Evolutionary conservation across 2,113 vertebrate species (phyloP), one percentile per base, ranked within the genome.

Genomic region (Eptesicus fuscus): DNA sequence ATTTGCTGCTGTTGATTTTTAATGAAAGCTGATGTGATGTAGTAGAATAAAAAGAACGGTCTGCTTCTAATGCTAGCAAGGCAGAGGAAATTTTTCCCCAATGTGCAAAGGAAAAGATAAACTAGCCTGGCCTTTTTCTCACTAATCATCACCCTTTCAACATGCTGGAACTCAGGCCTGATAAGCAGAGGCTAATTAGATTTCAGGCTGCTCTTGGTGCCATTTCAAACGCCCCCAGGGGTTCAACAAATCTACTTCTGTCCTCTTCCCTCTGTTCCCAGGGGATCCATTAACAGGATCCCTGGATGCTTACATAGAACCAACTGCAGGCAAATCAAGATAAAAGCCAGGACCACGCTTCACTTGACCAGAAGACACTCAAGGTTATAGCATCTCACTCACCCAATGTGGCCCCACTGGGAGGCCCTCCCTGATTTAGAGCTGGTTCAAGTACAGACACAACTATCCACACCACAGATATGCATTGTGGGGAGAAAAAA

Each of bases 61-160:
- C 79, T 94, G 90, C 92, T 97, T 95, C 95, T 83, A 85, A 96
- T 92, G 95, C 82, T 80, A 80, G 85, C 70, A 59, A 95, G 90
- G 95, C 90, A 96, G 44, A 90, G 85, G 53, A 37, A 65, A 53
- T 83, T 92, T 83, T 47, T 40, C 80, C 88, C 73, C 94, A 93
- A 73, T 84, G 78, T 88, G 85, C 93, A 96, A 96, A 96, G 67
- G 88, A 69, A 97, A 96, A 86, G 90, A 95, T 73, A 88, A 96
- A 89, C 74, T 86, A 70, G 59, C 69, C 90, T 88, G 93, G 83
- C 71, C 85, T 92, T 90, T 84, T 73, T 91, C 86, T 94, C 76
- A 86, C 83, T 95, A 88, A 93, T 90, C 82, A 59, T 74, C 77
- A 92, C 92, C 88, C 59, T 96, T 96, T 93, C 94, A 96, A 73